These are phyloP conservation scores for Seriola dumerili DNA, from an alignment of 2,113 vertebrate species.

Conservation along the genomic window DNA sequence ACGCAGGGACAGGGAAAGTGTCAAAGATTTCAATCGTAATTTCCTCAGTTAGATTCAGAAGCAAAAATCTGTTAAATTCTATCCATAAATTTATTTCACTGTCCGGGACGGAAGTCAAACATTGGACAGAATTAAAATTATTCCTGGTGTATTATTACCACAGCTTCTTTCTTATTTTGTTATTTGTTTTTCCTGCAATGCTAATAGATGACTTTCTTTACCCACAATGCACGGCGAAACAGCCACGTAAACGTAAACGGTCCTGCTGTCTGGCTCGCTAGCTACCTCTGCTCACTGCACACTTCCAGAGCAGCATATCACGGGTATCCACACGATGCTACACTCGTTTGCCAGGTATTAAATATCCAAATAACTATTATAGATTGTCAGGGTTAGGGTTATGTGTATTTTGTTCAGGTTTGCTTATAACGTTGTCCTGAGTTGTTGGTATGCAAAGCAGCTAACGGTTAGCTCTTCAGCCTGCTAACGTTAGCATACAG, in stretches of 20 bases:
- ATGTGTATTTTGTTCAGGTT: slow-evolving; percentile 2
- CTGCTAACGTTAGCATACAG: slow-evolving; percentile 28
- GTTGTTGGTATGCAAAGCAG: neutral
- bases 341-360: slow-evolving; percentile 40
- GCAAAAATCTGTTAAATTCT: too few relatives aligned
- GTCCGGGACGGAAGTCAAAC: too few relatives aligned
- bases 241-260: slow-evolving; percentile 79
- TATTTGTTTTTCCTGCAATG: neutral
- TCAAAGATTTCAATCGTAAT: too few relatives aligned
- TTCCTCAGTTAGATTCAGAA: too few relatives aligned
- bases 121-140: neutral
- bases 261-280: neutral
- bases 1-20: neutral
- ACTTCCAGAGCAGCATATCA: neutral
- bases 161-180: neutral
- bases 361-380: accelerated
- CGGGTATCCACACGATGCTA: slow-evolving; percentile 43
- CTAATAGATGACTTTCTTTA: slow-evolving; percentile 21
- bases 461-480: slow-evolving; percentile 12
- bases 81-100: neutral
- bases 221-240: slow-evolving; percentile 81
- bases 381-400: neutral
- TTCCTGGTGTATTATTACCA: neutral
- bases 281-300: neutral
- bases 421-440: neutral